Conservation (phyloP, 2,797 vertebrate genomes). For the Microtus obscurus region DNA sequence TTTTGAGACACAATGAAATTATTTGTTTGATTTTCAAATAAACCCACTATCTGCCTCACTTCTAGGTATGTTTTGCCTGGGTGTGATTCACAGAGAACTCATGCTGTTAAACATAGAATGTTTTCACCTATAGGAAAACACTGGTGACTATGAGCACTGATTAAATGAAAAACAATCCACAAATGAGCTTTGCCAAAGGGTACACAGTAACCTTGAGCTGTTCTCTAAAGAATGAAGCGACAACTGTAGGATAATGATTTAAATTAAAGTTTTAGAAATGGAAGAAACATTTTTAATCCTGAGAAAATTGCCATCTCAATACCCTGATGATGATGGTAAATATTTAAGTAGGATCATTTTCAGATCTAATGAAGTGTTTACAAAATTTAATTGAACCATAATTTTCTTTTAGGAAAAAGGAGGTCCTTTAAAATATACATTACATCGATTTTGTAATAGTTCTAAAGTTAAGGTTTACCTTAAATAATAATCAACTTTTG, state of each 20-base stretch:
- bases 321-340: slow-evolving; percentile 73
- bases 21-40: slow-evolving; percentile 54
- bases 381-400: slow-evolving; percentile 80
- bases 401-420: slow-evolving; percentile 75
- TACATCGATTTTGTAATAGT: slow-evolving; percentile 62
- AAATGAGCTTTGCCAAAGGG: slow-evolving; percentile 23
- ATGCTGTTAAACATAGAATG: not conserved
- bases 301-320: slow-evolving; percentile 70
- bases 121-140: not conserved
- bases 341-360: slow-evolving; percentile 80
- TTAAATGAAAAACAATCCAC: not conserved
- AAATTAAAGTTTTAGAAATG: slow-evolving; percentile 72
- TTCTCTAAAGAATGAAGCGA: slow-evolving; percentile 45
- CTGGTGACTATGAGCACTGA: not conserved
- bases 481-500: slow-evolving; percentile 65
- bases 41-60: not conserved
- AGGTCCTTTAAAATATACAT: slow-evolving; percentile 52
- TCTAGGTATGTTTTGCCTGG: not conserved
- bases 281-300: slow-evolving; percentile 65
- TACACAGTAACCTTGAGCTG: slow-evolving; percentile 31
- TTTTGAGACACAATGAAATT: slow-evolving; percentile 30
- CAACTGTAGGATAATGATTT: not conserved
- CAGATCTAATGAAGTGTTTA: slow-evolving; percentile 68
- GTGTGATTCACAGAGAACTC: not conserved
- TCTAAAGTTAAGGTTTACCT: slow-evolving; percentile 61